Evolutionary conservation across 1,140 invertebrate species (phyloP).

Genomic region (Hyles vespertilio): DNA sequence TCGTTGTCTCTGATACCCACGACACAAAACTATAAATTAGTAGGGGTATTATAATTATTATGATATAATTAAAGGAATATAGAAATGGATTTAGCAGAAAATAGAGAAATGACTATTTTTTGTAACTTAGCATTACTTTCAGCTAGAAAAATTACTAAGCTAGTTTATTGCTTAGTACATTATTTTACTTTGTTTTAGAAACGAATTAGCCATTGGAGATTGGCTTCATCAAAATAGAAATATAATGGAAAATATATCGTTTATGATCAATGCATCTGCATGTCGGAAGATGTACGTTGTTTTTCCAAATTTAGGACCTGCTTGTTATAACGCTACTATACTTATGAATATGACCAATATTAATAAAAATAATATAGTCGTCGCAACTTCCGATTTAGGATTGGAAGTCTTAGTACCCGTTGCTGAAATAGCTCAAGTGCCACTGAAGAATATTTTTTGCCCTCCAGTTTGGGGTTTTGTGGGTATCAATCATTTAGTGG

Average conservation of each 20-base stretch:
- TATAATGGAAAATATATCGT: slow-evolving; percentile 47
- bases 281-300: slow-evolving; percentile 57
- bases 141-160: no score
- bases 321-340: slow-evolving; percentile 71
- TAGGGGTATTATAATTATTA: no score
- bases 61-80: no score
- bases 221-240: slow-evolving; percentile 55
- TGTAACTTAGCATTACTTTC: no score
- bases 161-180: no score
- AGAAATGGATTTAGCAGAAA: no score
- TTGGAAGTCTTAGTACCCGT: slow-evolving; percentile 48
- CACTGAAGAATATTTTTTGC: slow-evolving; percentile 65
- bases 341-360: slow-evolving; percentile 55
- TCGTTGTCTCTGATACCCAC: no score
- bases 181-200: slow-evolving; percentile 30
- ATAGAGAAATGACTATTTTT: no score
- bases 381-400: slow-evolving; percentile 70
- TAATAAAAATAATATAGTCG: slow-evolving; percentile 65
- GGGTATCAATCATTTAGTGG: slow-evolving; percentile 71
- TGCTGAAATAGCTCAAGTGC: slow-evolving; percentile 58
- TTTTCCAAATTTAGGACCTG: slow-evolving; percentile 67
- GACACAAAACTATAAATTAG: no score
- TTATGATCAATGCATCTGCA: slow-evolving; percentile 65
- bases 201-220: slow-evolving; percentile 40
- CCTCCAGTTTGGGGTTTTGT: slow-evolving; percentile 77